phyloP scores from a whole-genome alignment of 2,113 vertebrate genomes.

The Macaca fascicularis region T2T-MFA8v1.1 NC_088381.1:23240001-23240500 shows the following conservation, averaged over 20 bases:
- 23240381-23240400: too few species aligned
- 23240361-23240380: too few species aligned
- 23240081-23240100: background rate
- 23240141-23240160: background rate
- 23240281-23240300: background rate
- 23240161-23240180: background rate
- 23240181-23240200: background rate
- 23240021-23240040: background rate
- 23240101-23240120: background rate
- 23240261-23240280: background rate
- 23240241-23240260: background rate
- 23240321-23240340: background rate
- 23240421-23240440: too few species aligned
- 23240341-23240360: too few species aligned
- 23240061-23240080: background rate
- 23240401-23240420: too few species aligned
- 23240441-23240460: too few species aligned
- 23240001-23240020: background rate
- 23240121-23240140: background rate
- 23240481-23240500: too few species aligned
- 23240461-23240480: too few species aligned
- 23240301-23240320: background rate
- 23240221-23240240: background rate
- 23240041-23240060: background rate
- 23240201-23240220: background rate